phyloP scores from a whole-genome alignment of 2,797 vertebrate species.

The Fratercula arctica region DNA sequence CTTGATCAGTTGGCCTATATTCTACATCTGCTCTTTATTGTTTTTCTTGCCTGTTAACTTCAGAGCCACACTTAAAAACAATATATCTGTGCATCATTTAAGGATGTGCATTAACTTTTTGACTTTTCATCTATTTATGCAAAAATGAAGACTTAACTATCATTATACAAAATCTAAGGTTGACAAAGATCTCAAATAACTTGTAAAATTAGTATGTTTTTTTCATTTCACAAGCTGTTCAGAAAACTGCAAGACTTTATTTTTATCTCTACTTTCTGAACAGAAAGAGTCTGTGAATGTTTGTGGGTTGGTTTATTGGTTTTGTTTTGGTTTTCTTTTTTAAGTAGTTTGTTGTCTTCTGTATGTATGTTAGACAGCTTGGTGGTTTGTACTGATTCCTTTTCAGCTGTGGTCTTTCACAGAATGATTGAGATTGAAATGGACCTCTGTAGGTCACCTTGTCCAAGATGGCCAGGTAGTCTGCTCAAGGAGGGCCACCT shows the following conservation, averaged over 20 bases:
- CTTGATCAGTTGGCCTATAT: accelerated
- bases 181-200: not conserved
- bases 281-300: not conserved
- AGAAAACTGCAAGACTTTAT: not conserved
- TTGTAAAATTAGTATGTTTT: not conserved
- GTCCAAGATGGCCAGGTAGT: no score
- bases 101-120: not conserved
- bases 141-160: not conserved
- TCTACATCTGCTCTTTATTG: not conserved
- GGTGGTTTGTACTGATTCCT: not conserved
- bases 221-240: not conserved
- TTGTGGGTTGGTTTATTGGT: not conserved
- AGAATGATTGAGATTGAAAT: not conserved
- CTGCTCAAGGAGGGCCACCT: not conserved
- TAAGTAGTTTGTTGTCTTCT: not conserved
- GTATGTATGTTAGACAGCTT: not conserved
- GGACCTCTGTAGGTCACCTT: not conserved
- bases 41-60: not conserved
- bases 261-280: not conserved
- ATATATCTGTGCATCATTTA: not conserved
- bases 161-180: accelerated
- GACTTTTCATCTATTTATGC: not conserved
- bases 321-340: not conserved
- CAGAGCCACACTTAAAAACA: not conserved
- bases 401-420: not conserved